Evolutionary conservation across 2,888 invertebrate genomes (phyloP).

Genomic region (Eilema caniola): DNA sequence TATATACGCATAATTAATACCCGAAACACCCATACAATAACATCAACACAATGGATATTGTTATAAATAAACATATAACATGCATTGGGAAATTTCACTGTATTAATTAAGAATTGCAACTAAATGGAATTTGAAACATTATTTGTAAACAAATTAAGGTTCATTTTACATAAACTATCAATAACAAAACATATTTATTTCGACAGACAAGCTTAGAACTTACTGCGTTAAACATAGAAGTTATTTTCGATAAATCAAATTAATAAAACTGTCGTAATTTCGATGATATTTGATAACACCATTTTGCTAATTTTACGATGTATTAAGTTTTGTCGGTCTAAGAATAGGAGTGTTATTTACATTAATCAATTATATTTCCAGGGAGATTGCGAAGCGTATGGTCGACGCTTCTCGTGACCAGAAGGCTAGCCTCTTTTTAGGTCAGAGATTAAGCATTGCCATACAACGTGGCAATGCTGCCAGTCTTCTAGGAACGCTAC

Average conservation of each 20-base stretch:
- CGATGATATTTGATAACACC: background rate
- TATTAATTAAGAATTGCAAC: background rate
- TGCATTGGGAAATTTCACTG: constrained; percentile 4
- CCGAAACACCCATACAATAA: constrained; percentile 16
- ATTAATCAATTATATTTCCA: constrained; percentile 6
- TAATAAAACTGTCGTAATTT: background rate
- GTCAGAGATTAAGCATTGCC: too few relatives aligned
- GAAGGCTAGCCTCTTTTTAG: too few relatives aligned
- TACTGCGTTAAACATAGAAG: background rate
- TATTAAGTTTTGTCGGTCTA: background rate
- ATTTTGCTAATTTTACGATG: constrained; percentile 14
- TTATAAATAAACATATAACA: constrained; percentile 3
- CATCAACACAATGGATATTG: constrained; percentile 7
- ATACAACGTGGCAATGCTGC: too few relatives aligned
- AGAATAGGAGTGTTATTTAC: constrained; percentile 4
- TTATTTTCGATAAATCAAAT: background rate
- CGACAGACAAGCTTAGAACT: background rate
- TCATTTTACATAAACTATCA: background rate
- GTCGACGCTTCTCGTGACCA: too few relatives aligned
- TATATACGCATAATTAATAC: constrained; percentile 4
- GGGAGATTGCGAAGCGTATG: too few relatives aligned
- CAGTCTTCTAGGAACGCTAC: too few relatives aligned
- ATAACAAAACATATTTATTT: background rate
- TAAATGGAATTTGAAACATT: background rate
- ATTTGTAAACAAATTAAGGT: background rate